A percentile compares a stretch with the other conserved stretches of the same genome.
These are phyloP conservation scores for Adelosebastes latens DNA, from an alignment of 2,797 vertebrate genomes.

Conservation along the genomic window DNA sequence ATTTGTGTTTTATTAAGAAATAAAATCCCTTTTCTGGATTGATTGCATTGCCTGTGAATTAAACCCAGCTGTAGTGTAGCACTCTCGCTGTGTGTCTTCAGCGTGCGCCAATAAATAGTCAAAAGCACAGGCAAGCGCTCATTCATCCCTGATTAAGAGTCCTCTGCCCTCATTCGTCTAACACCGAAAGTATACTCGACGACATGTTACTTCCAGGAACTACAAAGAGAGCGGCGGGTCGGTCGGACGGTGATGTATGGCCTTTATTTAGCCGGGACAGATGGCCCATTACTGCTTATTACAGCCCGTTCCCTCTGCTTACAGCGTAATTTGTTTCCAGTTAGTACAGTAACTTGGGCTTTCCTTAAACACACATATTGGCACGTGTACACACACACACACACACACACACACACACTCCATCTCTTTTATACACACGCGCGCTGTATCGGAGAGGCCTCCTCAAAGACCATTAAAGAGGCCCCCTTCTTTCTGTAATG, in stretches of 20 bases:
- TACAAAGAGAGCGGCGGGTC: conserved; percentile 58
- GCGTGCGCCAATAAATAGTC: conserved; percentile 34
- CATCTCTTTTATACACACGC: conserved; percentile 12
- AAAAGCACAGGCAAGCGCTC: conserved; percentile 14
- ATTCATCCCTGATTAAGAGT: conserved; percentile 60
- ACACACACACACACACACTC: background rate
- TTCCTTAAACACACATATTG: conserved; percentile 48
- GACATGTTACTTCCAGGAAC: conserved; percentile 63
- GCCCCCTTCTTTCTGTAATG: background rate
- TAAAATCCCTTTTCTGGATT: conserved; percentile 36
- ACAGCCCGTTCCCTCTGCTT: conserved; percentile 53
- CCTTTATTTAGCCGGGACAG: conserved; percentile 67
- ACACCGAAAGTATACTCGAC: conserved; percentile 56
- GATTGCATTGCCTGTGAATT: conserved; percentile 50
- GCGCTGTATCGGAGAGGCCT: conserved; percentile 14
- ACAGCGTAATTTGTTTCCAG: conserved; percentile 60
- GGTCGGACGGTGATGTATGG: conserved; percentile 57
- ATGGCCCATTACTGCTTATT: conserved; percentile 71
- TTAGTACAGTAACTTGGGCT: conserved; percentile 51
- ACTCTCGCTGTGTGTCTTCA: conserved; percentile 29
- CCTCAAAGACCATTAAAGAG: conserved; percentile 39
- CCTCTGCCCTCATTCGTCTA: conserved; percentile 36
- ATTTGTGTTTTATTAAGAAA: conserved; percentile 40
- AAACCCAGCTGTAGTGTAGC: conserved; percentile 53
- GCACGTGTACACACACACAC: background rate